Evolutionary conservation across 37 sponge, comb jelly and placozoan species (phyloP), one percentile per base, ranked within the genome.

Genomic region (Hormiphora californensis): DNA sequence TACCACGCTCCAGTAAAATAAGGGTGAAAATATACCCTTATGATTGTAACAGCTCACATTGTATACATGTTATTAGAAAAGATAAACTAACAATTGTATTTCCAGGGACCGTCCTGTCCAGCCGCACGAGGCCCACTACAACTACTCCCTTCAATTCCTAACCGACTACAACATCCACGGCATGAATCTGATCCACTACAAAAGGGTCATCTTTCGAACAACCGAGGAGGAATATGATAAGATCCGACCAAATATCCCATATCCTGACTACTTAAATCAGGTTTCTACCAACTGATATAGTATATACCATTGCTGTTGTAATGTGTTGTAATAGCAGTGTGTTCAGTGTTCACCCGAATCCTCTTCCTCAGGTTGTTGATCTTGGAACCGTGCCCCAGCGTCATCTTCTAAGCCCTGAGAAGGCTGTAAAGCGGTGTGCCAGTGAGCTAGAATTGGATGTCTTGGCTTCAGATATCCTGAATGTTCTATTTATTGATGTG

Each of bases 161-260:
- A 86, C 61, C 5, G 86, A 86, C 61, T 86, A 86, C 61, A 86
- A 86, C 23, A 59, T 86, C 22, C 61, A 86, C 27, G 86, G 86
- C 4, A 86, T 86, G 86, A 86, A 86, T 19, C 61, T 86, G 5
- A 86, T 86, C 9, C 39, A 86, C 81, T 73, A 43, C 46, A 1
- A 19, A 4, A 39, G 81, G 25, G 81, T 73, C 4, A n/a, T 73
- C 2, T 73, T 73, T 30, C 12, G 61, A n/a, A n/a, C n/a, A n/a
- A n/a, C n/a, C n/a, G n/a, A n/a, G n/a, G n/a, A n/a, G n/a, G n/a
- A n/a, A n/a, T n/a, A n/a, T n/a, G n/a, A n/a, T n/a, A n/a, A n/a
- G n/a, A n/a, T n/a, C n/a, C n/a, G n/a, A n/a, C n/a, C n/a, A n/a
- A n/a, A n/a, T n/a, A n/a, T n/a, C n/a, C n/a, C n/a, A n/a, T n/a